Percentiles rank a stretch among this genome's conserved stretches.
Conservation (phyloP, 2,797 vertebrate genomes). For the Onychomys leucogaster region DNA sequence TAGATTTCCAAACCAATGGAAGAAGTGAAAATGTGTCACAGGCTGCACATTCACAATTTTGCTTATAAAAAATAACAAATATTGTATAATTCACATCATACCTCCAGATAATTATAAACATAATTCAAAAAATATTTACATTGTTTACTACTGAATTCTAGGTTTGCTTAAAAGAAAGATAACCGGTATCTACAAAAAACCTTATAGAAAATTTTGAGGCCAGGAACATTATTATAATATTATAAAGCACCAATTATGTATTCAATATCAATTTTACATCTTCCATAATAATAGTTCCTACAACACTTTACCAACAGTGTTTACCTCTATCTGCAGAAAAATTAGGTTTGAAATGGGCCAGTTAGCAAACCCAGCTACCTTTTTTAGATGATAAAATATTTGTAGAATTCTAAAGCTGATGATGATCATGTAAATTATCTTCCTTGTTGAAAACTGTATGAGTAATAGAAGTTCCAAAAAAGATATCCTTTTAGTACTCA, state of each 20-base stretch:
- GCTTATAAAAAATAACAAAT: neutral
- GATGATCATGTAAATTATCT: neutral
- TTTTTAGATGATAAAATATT: neutral
- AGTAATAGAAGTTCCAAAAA: neutral
- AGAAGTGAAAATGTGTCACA: neutral
- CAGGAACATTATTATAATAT: neutral
- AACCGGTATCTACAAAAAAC: neutral
- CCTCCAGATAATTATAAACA: neutral
- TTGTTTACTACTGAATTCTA: neutral
- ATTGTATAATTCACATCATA: neutral
- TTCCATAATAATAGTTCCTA: neutral
- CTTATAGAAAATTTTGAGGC: neutral
- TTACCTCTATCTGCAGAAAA: neutral
- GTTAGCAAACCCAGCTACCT: neutral
- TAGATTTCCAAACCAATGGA: constrained; percentile 43
- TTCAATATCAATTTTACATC: neutral
- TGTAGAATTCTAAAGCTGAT: neutral
- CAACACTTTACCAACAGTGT: neutral
- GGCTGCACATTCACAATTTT: neutral
- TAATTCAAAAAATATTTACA: constrained; percentile 2
- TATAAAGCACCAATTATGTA: neutral
- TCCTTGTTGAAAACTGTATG: neutral
- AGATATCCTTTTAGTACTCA: constrained; percentile 46
- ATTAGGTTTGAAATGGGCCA: neutral
- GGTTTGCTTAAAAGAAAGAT: too few relatives aligned